Percentiles rank a stretch among this genome's conserved stretches.
phyloP scores from a whole-genome alignment of 2,797 vertebrate genomes.

The Scyliorhinus canicula region DNA sequence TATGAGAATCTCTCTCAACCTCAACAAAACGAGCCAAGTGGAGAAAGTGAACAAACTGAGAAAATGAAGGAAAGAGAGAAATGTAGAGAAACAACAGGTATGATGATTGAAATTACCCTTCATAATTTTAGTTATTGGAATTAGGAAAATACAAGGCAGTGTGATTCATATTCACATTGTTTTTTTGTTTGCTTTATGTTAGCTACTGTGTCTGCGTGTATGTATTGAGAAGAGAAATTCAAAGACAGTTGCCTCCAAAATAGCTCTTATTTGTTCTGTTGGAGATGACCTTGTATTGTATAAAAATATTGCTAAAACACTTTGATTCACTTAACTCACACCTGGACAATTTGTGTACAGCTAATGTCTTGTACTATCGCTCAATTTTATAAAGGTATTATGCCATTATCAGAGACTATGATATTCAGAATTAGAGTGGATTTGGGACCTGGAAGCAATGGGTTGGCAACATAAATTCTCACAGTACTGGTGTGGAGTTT shows the following conservation, averaged over 20 bases:
- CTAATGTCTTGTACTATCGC: slow-evolving; percentile 5
- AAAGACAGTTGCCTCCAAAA: not conserved
- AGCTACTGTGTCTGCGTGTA: not conserved
- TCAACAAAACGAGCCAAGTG: slow-evolving; percentile 39
- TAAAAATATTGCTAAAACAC: not conserved
- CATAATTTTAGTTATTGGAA: not conserved
- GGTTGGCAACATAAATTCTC: not conserved
- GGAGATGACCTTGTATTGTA: not conserved
- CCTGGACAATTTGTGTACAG: not conserved
- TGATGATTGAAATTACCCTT: not conserved
- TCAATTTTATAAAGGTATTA: not conserved
- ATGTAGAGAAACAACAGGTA: slow-evolving; percentile 39
- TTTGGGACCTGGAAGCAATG: not conserved
- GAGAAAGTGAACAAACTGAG: slow-evolving; percentile 40
- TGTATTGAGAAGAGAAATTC: not conserved
- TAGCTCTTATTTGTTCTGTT: not conserved
- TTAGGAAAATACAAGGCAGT: not conserved
- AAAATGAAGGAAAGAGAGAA: slow-evolving; percentile 39
- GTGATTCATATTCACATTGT: not conserved
- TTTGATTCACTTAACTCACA: not conserved
- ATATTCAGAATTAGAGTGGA: not conserved
- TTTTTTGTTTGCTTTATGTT: not conserved
- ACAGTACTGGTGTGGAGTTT: too few relatives aligned
- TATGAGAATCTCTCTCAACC: slow-evolving; percentile 8
- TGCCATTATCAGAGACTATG: not conserved